These are phyloP conservation scores for Cassiopea andromeda DNA, from an alignment of 30 jellyfish, hydroid and myxozoan genomes.

Conservation along the genomic window DNA sequence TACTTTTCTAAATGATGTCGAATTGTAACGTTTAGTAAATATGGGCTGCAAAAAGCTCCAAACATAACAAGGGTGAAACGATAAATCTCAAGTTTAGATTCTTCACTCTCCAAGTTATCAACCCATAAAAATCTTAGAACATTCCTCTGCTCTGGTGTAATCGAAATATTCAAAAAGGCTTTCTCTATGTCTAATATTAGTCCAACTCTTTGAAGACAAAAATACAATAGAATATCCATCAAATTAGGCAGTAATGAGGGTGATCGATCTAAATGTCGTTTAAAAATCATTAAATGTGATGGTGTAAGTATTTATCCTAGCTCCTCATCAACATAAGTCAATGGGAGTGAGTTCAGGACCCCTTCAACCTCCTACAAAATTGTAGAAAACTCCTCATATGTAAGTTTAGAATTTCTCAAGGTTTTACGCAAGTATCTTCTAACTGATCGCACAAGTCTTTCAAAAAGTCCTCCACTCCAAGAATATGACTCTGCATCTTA, in stretches of 20 bases:
- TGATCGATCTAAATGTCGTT: too few relatives aligned
- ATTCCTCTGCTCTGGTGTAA: neutral
- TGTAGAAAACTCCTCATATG: too few relatives aligned
- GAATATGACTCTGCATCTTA: too few relatives aligned
- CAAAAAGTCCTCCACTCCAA: too few relatives aligned
- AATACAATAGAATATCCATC: constrained; percentile 7
- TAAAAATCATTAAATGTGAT: too few relatives aligned
- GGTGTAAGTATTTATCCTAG: too few relatives aligned
- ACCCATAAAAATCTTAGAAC: constrained; percentile 5
- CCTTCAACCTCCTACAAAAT: too few relatives aligned
- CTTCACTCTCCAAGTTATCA: neutral
- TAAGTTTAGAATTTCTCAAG: too few relatives aligned
- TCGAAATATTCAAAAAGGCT: constrained; percentile 10
- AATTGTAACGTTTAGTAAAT: neutral
- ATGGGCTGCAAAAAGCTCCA: neutral
- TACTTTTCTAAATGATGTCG: neutral
- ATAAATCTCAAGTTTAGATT: neutral
- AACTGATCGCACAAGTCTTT: too few relatives aligned
- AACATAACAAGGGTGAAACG: neutral
- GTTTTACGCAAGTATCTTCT: too few relatives aligned
- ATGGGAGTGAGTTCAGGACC: too few relatives aligned
- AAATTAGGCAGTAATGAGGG: constrained; percentile 10
- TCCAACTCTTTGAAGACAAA: neutral
- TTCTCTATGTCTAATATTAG: constrained; percentile 32
- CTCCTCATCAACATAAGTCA: too few relatives aligned